Evolutionary conservation across 2,797 vertebrate genomes (phyloP).

Genomic region (Molothrus aeneus): DNA sequence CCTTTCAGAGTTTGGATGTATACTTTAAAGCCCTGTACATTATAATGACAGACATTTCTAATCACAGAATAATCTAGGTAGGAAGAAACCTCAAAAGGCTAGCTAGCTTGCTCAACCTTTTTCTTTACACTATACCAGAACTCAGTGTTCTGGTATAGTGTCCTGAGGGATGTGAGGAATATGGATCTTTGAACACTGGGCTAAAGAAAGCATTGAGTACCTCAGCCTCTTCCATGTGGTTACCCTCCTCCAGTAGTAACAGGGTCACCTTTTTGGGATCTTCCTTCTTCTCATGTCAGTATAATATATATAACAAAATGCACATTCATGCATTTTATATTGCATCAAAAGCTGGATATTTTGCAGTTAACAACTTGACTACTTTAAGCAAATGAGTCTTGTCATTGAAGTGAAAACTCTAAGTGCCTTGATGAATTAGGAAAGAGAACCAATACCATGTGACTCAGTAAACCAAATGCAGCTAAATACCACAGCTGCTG

Average conservation of each 20-base stretch:
- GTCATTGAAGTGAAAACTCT: background rate
- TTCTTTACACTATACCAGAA: background rate
- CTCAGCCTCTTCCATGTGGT: background rate
- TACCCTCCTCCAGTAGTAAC: background rate
- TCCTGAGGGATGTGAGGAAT: background rate
- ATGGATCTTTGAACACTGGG: background rate
- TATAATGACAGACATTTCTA: background rate
- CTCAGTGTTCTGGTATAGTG: background rate
- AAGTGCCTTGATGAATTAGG: background rate
- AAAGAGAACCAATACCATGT: background rate
- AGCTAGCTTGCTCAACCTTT: background rate
- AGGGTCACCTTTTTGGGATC: background rate
- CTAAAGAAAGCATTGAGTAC: background rate
- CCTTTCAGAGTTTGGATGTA: background rate
- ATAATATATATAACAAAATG: background rate
- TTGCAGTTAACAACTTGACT: background rate
- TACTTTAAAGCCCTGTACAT: background rate
- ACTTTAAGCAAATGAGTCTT: background rate
- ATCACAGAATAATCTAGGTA: background rate
- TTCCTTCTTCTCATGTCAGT: background rate
- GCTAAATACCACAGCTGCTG: background rate
- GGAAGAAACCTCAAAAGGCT: background rate
- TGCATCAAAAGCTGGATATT: background rate
- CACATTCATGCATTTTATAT: background rate
- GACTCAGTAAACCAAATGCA: background rate